Conservation (phyloP, 1,140 invertebrate genomes). For the Lordiphosa stackelbergi region DNA sequence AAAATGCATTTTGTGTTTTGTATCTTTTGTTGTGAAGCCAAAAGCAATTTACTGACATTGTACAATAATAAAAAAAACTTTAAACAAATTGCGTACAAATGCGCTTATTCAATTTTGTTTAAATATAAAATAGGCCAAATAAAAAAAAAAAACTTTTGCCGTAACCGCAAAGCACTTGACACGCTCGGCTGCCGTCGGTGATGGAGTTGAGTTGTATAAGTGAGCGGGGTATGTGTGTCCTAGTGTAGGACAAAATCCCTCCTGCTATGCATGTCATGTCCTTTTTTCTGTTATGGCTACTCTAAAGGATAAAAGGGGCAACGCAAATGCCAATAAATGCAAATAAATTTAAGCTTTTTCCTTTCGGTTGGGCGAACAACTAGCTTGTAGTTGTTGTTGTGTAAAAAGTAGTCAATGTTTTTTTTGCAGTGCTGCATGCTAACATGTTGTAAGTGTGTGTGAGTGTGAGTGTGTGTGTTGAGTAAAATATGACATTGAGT, state of each 20-base stretch:
- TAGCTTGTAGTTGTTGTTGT: conserved; percentile 12
- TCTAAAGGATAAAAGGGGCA: conserved; percentile 16
- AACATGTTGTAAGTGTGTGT: conserved; percentile 13
- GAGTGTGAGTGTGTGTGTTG: conserved; percentile 6
- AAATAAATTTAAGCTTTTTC: conserved; percentile 57
- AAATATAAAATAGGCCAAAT: conserved; percentile 21
- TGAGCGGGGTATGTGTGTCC: conserved; percentile 12
- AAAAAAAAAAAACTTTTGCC: conserved; percentile 42
- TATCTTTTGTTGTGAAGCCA: conserved; percentile 2
- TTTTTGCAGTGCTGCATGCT: conserved; percentile 4
- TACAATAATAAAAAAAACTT: conserved; percentile 49
- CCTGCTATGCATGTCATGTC: conserved; percentile 15
- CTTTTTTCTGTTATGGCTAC: neutral
- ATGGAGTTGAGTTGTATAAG: conserved; percentile 25
- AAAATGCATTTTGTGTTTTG: conserved; percentile 18
- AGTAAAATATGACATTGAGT: conserved; percentile 54
- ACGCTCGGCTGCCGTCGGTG: conserved; percentile 53
- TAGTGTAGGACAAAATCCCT: conserved; percentile 20
- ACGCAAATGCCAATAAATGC: conserved; percentile 52
- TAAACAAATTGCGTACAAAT: conserved; percentile 69
- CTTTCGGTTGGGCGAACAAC: conserved; percentile 22
- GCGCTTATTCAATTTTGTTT: conserved; percentile 59
- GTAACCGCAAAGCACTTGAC: conserved; percentile 66
- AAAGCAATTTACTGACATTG: conserved; percentile 43
- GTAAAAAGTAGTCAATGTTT: conserved; percentile 31